A percentile compares a stretch with the other conserved stretches of the same genome.
Evolutionary conservation across 1,140 invertebrate species (phyloP).

Genomic region (Ceratosolen solmsi): DNA sequence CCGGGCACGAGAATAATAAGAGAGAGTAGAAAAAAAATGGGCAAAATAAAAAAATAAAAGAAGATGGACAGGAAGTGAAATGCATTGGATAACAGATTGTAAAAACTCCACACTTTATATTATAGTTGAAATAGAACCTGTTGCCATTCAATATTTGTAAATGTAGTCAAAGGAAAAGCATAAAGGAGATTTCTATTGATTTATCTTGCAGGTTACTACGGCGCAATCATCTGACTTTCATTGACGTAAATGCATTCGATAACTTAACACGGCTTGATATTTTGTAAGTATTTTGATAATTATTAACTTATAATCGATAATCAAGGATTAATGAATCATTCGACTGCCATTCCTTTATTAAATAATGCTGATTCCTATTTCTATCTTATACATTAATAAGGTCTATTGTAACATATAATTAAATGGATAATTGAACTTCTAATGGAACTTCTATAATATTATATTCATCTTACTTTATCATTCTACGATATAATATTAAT

Average conservation of each 20-base stretch:
- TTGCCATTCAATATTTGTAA: neutral
- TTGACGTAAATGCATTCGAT: constrained; percentile 78
- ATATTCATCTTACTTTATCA: no score
- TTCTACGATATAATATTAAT: no score
- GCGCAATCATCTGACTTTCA: constrained; percentile 79
- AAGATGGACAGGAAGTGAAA: neutral
- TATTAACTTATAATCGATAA: no score
- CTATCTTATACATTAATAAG: no score
- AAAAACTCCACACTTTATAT: no score
- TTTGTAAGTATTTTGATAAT: constrained; percentile 78
- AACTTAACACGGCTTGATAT: constrained; percentile 79
- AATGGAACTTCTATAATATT: no score
- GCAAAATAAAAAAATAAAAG: no score
- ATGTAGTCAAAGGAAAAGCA: neutral
- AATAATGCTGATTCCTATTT: no score
- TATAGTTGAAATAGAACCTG: no score
- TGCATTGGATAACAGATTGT: neutral
- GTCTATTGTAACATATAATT: no score
- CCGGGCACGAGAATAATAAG: neutral
- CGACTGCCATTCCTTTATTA: neutral
- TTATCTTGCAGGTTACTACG: constrained; percentile 77
- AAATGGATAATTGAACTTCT: no score
- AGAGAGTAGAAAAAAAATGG: neutral
- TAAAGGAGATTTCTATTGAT: constrained; percentile 6
- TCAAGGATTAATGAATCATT: no score